Conservation (phyloP, 2,797 vertebrate species). For the Cynopterus sphinx region DNA sequence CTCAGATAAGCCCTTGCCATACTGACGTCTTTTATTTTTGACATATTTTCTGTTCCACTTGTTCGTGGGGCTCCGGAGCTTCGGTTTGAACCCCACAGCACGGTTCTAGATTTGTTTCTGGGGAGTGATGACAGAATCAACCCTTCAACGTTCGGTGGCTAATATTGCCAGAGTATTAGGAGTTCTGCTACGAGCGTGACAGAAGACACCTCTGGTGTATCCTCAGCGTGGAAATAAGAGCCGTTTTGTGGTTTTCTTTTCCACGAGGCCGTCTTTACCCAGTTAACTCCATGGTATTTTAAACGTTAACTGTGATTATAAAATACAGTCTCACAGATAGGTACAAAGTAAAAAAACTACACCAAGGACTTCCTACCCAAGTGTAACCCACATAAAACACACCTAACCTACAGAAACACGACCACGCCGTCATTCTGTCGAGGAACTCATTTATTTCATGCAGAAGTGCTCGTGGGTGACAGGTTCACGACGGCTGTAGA, state of each 20-base stretch:
- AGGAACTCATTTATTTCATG: background rate
- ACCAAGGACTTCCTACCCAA: background rate
- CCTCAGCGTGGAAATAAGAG: background rate
- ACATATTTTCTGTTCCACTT: background rate
- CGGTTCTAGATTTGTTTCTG: background rate
- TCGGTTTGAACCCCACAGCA: too few relatives aligned
- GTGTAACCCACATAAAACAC: background rate
- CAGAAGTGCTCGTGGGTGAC: background rate
- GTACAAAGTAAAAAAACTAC: background rate
- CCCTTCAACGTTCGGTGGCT: background rate
- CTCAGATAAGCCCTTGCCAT: background rate
- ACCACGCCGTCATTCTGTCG: background rate
- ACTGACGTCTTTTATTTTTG: background rate
- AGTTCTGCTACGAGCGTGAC: background rate
- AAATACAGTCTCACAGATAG: background rate
- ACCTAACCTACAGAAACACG: background rate
- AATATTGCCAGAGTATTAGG: background rate
- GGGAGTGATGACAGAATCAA: background rate
- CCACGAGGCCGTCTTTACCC: background rate
- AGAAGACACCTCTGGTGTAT: accelerated
- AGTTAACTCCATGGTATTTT: background rate
- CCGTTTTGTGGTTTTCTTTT: background rate
- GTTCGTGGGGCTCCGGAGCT: background rate
- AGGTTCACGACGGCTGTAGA: background rate
- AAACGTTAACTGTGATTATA: background rate